Evolutionary conservation across 2,888 invertebrate species (phyloP).

Genomic region (Drosophila pullipes): DNA sequence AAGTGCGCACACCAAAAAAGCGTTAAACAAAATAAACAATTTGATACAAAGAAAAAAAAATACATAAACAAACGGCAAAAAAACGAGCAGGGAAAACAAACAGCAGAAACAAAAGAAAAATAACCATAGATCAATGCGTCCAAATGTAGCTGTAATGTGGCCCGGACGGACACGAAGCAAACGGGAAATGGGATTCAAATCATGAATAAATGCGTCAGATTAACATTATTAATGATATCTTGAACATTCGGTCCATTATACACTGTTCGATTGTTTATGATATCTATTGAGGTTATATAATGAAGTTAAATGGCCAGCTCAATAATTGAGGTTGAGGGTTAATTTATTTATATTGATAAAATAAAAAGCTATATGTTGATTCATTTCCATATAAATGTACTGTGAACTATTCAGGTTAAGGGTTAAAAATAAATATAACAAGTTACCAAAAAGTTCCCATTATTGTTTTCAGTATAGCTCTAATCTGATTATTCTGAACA

Average conservation of each 20-base stretch:
- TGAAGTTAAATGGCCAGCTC: conserved; percentile 20
- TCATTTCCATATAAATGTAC: neutral
- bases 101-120: conserved; percentile 29
- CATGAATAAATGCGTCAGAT: conserved; percentile 54
- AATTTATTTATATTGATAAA: conserved; percentile 4
- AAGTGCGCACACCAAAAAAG: conserved; percentile 40
- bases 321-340: conserved; percentile 7
- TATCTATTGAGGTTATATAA: conserved; percentile 28
- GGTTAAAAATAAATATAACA: neutral
- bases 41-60: conserved; percentile 23
- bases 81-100: conserved; percentile 53
- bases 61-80: conserved; percentile 45
- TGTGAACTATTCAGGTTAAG: neutral
- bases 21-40: conserved; percentile 52
- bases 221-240: conserved; percentile 57
- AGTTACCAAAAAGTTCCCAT: neutral
- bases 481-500: neutral
- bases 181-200: conserved; percentile 57
- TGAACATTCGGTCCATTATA: conserved; percentile 38
- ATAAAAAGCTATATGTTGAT: neutral
- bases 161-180: conserved; percentile 15
- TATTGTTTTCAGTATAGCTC: neutral
- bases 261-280: conserved; percentile 8
- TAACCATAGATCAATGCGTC: conserved; percentile 40
- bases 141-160: conserved; percentile 54